Base-by-base conservation (phyloP, 2,888 invertebrate genomes). In the Drosophila imparisetae region DNA sequence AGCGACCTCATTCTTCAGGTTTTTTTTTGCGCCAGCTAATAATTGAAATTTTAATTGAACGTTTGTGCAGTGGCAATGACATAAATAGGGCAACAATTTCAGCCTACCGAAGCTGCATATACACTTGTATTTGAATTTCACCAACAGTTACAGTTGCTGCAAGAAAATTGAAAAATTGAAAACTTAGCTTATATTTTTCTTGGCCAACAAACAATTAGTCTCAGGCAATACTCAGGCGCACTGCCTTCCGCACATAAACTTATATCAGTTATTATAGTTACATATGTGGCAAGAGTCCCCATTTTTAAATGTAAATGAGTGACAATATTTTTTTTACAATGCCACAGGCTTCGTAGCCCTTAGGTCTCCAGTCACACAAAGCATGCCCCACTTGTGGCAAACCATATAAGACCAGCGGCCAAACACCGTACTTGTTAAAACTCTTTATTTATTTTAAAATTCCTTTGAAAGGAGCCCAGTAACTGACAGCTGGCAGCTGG, bases 21-120 rank as follows among this genome's bases (percentile, higher is more conserved):
- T 49, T 67, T 73, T 78, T 66, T 70, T 64, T 66, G 68, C 67
- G 54, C 57, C 73, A 74, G 80, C 77, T 87, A 77, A 87, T 87
- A 87, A 83, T 83, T 83, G 72, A 82, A 87, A 82, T 87, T 83
- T 87, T 85, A 83, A 87, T 83, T 83, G 77, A 83, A 83, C 72
- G 68, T 69, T 85, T 82, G 72, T 67, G 66, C 70, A 42, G 21
- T 45, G 66, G 70, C 66, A 72, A 52, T 53, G 66, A 69, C 75
- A 78, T 78, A 81, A 86, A 83, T 75, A 86, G 81, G 72, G 75
- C 78, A 86, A 72, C 48, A 75, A 63, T 77, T 36, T 21, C 27
- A n/a, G 38, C 11, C 29, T 36, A 42, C 13, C 58, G 24, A 63
- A 36, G 32, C 45, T n/a, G 5, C 15, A 59, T 2, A 52, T 48